Evolutionary conservation across 1,140 invertebrate species (phyloP).

Genomic region (Antheraea mylitta): DNA sequence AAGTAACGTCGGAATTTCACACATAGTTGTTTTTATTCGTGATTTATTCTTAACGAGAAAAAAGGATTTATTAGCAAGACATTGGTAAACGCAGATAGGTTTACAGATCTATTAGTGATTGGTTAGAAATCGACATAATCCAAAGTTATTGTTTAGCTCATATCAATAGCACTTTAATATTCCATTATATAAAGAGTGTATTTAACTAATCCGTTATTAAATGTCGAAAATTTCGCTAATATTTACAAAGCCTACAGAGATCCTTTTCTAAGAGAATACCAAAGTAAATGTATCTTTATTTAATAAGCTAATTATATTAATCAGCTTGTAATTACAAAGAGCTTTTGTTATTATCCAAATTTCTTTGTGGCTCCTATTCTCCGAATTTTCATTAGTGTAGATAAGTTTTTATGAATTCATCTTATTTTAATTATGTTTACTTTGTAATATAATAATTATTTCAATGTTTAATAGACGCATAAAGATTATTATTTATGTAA

Average conservation of each 20-base stretch:
- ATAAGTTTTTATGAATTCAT: constrained; percentile 1
- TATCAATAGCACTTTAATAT: no score
- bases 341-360: neutral
- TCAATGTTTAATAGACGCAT: neutral
- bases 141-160: no score
- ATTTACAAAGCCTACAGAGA: neutral
- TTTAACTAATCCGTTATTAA: neutral
- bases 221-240: neutral
- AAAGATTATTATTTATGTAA: neutral
- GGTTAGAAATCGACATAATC: no score
- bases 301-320: neutral
- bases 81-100: no score
- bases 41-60: no score
- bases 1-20: no score
- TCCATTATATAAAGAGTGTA: no score
- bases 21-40: no score
- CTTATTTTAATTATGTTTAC: neutral
- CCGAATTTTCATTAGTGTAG: neutral
- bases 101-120: no score
- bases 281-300: neutral
- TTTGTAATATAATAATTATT: neutral
- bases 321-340: neutral
- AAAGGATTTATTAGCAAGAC: no score
- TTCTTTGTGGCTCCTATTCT: neutral
- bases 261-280: neutral